Base-by-base conservation (phyloP, 2,888 invertebrate genomes). In the Diloba caeruleocephala region DNA sequence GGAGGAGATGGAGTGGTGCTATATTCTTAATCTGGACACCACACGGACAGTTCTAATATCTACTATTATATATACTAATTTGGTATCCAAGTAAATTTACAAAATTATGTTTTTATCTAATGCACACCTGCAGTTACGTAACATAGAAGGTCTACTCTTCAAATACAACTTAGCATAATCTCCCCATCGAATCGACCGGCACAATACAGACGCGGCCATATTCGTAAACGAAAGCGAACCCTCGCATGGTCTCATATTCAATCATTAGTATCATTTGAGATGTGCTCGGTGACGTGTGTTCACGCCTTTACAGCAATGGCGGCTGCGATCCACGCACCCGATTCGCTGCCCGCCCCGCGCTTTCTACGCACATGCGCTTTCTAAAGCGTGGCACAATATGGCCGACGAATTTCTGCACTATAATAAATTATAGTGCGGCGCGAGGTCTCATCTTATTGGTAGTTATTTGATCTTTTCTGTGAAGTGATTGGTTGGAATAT, bases 281-380 rank as follows among this genome's bases (percentile, higher is more conserved):
- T 54, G 55, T 39, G 29, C 15, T 37, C 41, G 13, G 31, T 73
- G 71, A 71, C 73, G 53, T 71, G 33, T 54, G 78, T 74, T 26
- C 78, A 88, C 92, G 89, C 92, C 92, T 82, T 75, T 75, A 76
- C 55, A 59, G 72, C 56, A 74, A 92, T 92, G 92, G 92, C 92
- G 82, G 74, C 52, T 38, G 25, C 33, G 61, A 76, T 66, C 44
- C 66, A 49, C 64, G 64, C 45, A 52, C 74, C 76, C 78, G 72
- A 92, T 92, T 91, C 87, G 92, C 73, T 63, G 71, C 29, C 19
- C 45, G 28, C 34, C 58, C 55, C 68, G 76, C 74, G 81, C 84
- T 88, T 88, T 89, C 84, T 75, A 71, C 57, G 70, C 85, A 83
- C 90, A 85, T 84, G 88, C 80, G 84, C 76, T 76, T 71, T 76